Evolutionary conservation across 2,797 vertebrate genomes (phyloP).

Genomic region (Knipowitschia caucasica): DNA sequence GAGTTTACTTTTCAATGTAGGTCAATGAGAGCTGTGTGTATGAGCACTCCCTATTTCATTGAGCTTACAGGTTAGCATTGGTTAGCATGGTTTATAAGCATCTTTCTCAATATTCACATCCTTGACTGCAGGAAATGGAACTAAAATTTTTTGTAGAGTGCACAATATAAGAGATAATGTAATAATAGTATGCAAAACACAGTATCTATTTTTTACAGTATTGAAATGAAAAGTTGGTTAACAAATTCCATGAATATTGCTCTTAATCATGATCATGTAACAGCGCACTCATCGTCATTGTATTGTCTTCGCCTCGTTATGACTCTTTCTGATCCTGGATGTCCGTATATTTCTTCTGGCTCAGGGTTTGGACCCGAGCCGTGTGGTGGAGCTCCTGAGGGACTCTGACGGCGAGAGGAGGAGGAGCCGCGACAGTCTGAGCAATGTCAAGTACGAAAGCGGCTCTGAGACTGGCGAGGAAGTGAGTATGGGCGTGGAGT

Average conservation of each 20-base stretch:
- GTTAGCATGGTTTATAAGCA: too few species aligned
- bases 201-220: too few species aligned
- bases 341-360: conserved; percentile 18
- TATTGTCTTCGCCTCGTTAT: too few species aligned
- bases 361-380: conserved; percentile 91
- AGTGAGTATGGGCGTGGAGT: conserved; percentile 97
- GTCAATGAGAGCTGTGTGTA: too few species aligned
- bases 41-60: too few species aligned
- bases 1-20: too few species aligned
- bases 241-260: not conserved
- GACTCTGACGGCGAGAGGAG: conserved; percentile 82
- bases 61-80: too few species aligned
- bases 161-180: too few species aligned
- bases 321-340: not conserved
- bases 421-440: conserved; percentile 81
- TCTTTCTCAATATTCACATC: too few species aligned
- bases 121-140: too few species aligned
- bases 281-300: conserved; percentile 11
- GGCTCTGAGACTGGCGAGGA: conserved; percentile 92
- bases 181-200: too few species aligned
- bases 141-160: too few species aligned
- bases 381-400: conserved; percentile 95
- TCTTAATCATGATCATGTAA: conserved; percentile 26
- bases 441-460: conserved; percentile 91
- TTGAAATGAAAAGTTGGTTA: not conserved